These are phyloP conservation scores for Coelogynopora nodosa DNA, from an alignment of 2,888 invertebrate genomes.

Conservation along the genomic window DNA sequence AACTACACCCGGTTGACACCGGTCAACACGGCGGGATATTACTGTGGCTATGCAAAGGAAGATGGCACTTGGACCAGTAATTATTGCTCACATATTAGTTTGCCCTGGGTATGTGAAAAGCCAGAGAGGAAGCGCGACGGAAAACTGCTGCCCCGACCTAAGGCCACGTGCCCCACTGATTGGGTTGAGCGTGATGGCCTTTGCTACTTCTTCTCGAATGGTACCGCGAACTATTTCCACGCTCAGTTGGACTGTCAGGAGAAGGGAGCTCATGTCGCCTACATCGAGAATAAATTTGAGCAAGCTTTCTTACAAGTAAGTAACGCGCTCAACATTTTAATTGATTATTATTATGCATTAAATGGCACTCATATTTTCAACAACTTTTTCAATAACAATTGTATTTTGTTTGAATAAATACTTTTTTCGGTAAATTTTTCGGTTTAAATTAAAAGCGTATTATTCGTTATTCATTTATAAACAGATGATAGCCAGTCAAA, in stretches of 20 bases:
- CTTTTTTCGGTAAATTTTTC: too few species aligned
- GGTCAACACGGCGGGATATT: not conserved
- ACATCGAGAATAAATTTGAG: not conserved
- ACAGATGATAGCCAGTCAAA: too few species aligned
- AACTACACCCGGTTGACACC: constrained; percentile 1
- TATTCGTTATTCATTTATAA: too few species aligned
- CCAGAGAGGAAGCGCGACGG: not conserved
- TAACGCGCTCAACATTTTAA: too few species aligned
- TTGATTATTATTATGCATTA: too few species aligned
- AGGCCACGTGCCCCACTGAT: not conserved
- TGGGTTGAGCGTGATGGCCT: not conserved
- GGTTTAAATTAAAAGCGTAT: too few species aligned
- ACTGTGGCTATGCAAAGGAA: not conserved
- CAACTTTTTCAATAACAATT: too few species aligned
- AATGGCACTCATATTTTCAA: too few species aligned
- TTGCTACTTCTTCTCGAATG: not conserved
- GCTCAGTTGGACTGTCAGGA: not conserved
- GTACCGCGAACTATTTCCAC: not conserved
- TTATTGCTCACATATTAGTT: not conserved
- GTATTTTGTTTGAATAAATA: too few species aligned
- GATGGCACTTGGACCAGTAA: not conserved
- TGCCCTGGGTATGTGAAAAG: not conserved
- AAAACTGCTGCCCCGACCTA: not conserved
- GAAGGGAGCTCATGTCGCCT: not conserved
- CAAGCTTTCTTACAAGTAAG: not conserved